These are phyloP conservation scores for Oligia latruncula DNA, from an alignment of 2,888 invertebrate genomes.

Conservation along the genomic window DNA sequence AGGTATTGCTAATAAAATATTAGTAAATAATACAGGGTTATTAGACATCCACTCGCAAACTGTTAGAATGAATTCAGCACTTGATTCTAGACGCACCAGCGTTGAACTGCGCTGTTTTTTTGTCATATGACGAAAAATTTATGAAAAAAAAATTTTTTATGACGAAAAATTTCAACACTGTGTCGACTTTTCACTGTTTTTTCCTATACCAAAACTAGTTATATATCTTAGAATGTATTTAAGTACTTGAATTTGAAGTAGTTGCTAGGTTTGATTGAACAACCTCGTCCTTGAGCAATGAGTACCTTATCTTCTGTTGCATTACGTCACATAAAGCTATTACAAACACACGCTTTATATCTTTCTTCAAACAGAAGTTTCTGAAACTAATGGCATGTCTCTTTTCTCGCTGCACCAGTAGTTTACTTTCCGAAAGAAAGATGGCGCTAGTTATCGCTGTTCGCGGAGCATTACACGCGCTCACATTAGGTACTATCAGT, in stretches of 20 bases:
- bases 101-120: not conserved
- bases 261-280: not conserved
- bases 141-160: no score
- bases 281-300: no score
- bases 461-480: constrained; percentile 46
- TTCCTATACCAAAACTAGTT: not conserved
- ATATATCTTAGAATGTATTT: not conserved
- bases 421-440: constrained; percentile 36
- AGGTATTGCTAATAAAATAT: not conserved
- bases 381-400: constrained; percentile 28
- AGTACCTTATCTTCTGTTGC: not conserved
- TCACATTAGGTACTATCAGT: constrained; percentile 29
- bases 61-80: not conserved
- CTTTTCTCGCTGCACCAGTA: constrained; percentile 15
- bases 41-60: not conserved
- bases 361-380: constrained; percentile 6
- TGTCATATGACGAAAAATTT: no score
- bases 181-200: not conserved
- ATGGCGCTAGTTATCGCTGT: constrained; percentile 47
- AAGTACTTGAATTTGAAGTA: no score
- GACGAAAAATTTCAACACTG: not conserved
- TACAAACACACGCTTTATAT: not conserved
- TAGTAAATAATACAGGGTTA: not conserved
- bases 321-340: not conserved
- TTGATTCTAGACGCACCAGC: not conserved